phyloP scores from a whole-genome alignment of 64 coral and sea anemone species.

The Acropora yongei region DNA sequence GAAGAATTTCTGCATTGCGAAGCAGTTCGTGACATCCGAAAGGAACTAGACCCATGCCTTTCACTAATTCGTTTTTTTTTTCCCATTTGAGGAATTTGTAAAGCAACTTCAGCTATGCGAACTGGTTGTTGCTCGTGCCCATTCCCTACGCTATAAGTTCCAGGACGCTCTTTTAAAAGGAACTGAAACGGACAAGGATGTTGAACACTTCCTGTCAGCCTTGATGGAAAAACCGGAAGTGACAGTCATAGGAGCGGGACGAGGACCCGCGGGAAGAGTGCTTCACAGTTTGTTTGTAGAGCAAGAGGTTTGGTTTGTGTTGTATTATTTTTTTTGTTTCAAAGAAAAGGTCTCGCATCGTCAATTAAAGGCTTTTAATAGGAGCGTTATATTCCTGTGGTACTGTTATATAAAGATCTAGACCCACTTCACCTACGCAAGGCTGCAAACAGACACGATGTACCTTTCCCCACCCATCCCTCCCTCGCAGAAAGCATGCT shows the following conservation, averaged over 20 bases:
- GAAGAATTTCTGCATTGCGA: no score
- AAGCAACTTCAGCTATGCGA: constrained; percentile 85
- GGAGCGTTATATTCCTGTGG: neutral
- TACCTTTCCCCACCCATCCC: no score
- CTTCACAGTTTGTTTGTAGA: constrained; percentile 85
- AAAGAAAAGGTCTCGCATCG: no score
- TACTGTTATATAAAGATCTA: neutral
- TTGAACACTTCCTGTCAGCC: constrained; percentile 84
- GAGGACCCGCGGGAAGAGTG: constrained; percentile 91
- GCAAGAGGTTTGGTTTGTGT: constrained; percentile 71
- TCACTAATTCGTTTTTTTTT: neutral
- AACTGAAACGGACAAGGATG: constrained; percentile 75
- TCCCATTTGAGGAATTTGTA: constrained; percentile 62
- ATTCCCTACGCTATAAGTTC: constrained; percentile 93
- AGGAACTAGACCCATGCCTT: no score
- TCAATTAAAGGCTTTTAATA: no score
- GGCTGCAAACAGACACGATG: no score
- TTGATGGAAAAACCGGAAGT: constrained; percentile 97
- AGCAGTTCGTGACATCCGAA: no score
- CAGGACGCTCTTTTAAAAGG: constrained; percentile 77
- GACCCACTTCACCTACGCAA: no score
- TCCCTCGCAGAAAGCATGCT: no score
- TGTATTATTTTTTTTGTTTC: neutral
- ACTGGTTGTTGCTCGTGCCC: constrained; percentile 87
- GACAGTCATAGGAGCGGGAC: constrained; percentile 86